Evolutionary conservation across 2,797 vertebrate genomes (phyloP).

Genomic region (Manis crassicaudata): DNA sequence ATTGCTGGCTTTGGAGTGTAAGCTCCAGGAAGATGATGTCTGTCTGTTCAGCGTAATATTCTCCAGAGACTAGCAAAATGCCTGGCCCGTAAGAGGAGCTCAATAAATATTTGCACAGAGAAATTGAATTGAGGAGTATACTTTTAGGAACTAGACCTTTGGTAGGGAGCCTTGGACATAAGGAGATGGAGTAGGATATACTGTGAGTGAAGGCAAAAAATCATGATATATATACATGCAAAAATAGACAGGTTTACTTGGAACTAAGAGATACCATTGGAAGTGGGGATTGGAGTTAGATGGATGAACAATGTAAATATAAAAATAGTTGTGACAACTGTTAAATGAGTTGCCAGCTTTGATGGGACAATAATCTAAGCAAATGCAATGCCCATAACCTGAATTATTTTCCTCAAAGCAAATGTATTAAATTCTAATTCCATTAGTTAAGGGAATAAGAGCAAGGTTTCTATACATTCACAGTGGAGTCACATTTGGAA

Average conservation of each 20-base stretch:
- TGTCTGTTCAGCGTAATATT: not conserved
- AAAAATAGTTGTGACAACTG: not conserved
- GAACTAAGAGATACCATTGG: not conserved
- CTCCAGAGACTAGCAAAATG: not conserved
- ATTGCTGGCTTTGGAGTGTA: not conserved
- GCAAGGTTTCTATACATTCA: not conserved
- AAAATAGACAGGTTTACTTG: not conserved
- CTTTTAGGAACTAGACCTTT: not conserved
- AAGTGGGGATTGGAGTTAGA: not conserved
- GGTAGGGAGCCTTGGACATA: not conserved
- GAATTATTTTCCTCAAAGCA: not conserved
- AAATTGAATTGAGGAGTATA: not conserved
- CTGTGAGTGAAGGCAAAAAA: not conserved
- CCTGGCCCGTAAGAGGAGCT: not conserved
- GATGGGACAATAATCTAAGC: not conserved
- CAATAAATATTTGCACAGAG: not conserved
- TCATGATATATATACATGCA: not conserved
- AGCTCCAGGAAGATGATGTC: not conserved
- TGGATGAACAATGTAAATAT: not conserved
- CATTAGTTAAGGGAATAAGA: not conserved
- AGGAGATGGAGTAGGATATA: not conserved
- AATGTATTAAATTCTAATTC: not conserved
- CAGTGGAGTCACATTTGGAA: constrained; percentile 32
- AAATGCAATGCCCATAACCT: not conserved
- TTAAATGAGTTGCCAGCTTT: not conserved